Evolutionary conservation across 53 echinoderm and acorn worm species (phyloP).

Genomic region (Hippasteria phrygiana): DNA sequence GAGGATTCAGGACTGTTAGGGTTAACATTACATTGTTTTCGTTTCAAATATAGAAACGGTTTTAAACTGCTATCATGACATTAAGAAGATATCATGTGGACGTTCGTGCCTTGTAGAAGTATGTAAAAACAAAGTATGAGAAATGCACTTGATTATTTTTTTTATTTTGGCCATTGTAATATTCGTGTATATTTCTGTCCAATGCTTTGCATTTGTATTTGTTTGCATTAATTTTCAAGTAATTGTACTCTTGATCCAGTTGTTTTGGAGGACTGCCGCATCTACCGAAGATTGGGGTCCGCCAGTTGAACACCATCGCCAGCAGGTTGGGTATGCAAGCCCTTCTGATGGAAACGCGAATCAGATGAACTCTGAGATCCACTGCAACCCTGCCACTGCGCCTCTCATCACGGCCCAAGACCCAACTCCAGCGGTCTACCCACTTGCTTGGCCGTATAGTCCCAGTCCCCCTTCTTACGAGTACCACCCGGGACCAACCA

Average conservation of each 20-base stretch:
- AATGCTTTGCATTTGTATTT: not conserved
- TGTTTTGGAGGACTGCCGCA: constrained; percentile 61
- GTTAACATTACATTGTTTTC: no score
- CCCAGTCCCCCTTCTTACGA: constrained; percentile 49
- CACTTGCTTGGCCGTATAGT: not conserved
- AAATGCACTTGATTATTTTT: no score
- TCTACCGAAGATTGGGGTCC: constrained; percentile 68
- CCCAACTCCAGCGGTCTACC: not conserved
- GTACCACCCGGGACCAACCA: not conserved
- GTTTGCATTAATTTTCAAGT: no score
- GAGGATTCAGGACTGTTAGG: no score
- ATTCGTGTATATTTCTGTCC: not conserved
- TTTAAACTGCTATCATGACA: no score
- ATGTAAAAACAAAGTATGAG: no score
- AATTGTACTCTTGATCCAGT: not conserved
- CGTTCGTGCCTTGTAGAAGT: no score
- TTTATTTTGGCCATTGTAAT: no score
- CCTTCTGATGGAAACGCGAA: not conserved
- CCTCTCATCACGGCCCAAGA: not conserved
- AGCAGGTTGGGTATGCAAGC: constrained; percentile 29
- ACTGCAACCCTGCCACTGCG: constrained; percentile 31
- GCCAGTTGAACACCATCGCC: constrained; percentile 45
- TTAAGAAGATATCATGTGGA: no score
- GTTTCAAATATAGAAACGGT: no score
- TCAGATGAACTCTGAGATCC: constrained; percentile 20